Base-by-base conservation (phyloP, 1,140 invertebrate species). In the Dendroctonus valens region DNA sequence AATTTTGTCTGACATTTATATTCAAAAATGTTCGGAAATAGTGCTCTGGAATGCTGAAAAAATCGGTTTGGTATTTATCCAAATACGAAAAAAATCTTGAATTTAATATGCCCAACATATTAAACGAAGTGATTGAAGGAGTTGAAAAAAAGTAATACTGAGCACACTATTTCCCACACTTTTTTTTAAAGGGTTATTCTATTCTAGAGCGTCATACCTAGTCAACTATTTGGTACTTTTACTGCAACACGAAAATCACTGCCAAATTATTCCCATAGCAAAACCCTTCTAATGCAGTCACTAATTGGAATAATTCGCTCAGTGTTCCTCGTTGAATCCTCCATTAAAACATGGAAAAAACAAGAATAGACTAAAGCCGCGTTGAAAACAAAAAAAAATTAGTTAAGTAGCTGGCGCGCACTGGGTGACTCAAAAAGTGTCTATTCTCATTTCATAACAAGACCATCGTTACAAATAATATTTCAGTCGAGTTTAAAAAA, bases 271-370 rank as follows among this genome's bases (percentile, higher is more conserved):
- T 14, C 42, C 4, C n/a, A 6, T 6, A 11, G 15, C 6, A 42
- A 41, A 41, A 57, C 12, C 0, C 6, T 12, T 5, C 26, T 26
- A 1, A 26, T 26, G 26, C 26, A 26, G 26, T 26, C 26, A 26
- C 26, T 26, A 26, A 26, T 26, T 26, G 26, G 26, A 26, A 26
- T 26, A 26, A 26, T 26, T 26, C 26, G 26, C 26, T 26, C 26
- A 26, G 26, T 26, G 26, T 26, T 26, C 26, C 26, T 26, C 26
- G 26, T 26, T 26, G 26, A 26, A 26, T 38, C 26, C 26, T 66
- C 65, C 65, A 67, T 55, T 67, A 67, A 60, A 67, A 67, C 65
- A 67, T 67, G 65, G 65, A 67, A 55, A 54, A 40, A 41, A 41
- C 39, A 55, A 37, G 53, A 55, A 46, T 11, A 9, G 42, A 46